These are phyloP conservation scores for Tragelaphus buxtoni DNA, from an alignment of 2,113 vertebrate genomes.

Conservation along the genomic window DNA sequence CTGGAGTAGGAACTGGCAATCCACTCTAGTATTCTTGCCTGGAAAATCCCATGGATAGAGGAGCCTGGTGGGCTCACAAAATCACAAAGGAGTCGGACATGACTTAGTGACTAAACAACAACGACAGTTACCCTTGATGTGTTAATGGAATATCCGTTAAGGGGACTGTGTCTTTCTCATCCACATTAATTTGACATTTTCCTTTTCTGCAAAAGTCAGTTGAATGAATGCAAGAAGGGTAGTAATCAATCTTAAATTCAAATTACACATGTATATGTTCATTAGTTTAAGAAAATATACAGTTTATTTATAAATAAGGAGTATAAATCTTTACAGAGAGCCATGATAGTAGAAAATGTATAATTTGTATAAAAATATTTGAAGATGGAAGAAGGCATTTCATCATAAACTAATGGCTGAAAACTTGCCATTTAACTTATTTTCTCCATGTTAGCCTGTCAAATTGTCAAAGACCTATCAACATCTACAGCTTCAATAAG, in stretches of 20 bases:
- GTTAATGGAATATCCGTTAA: not conserved
- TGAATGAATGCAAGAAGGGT: not conserved
- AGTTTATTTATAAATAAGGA: not conserved
- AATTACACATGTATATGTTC: not conserved
- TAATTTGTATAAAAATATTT: not conserved
- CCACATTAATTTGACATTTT: not conserved
- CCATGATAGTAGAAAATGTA: not conserved
- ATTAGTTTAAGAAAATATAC: not conserved
- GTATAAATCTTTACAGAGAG: not conserved
- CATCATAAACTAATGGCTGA: not conserved
- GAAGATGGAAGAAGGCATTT: not conserved
- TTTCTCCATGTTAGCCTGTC: not conserved
- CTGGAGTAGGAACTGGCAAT: not conserved
- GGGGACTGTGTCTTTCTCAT: not conserved
- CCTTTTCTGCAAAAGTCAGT: not conserved
- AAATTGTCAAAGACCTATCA: not conserved
- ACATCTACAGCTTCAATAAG: not conserved
- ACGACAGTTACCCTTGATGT: not conserved
- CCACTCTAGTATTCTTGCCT: not conserved
- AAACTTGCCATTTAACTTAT: not conserved
- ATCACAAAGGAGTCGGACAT: not conserved
- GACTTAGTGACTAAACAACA: not conserved
- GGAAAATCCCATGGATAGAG: not conserved
- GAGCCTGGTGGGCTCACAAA: not conserved
- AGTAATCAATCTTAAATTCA: not conserved